Conservation (phyloP, 2,113 vertebrate species). For the Oreocharis arfaki region DNA sequence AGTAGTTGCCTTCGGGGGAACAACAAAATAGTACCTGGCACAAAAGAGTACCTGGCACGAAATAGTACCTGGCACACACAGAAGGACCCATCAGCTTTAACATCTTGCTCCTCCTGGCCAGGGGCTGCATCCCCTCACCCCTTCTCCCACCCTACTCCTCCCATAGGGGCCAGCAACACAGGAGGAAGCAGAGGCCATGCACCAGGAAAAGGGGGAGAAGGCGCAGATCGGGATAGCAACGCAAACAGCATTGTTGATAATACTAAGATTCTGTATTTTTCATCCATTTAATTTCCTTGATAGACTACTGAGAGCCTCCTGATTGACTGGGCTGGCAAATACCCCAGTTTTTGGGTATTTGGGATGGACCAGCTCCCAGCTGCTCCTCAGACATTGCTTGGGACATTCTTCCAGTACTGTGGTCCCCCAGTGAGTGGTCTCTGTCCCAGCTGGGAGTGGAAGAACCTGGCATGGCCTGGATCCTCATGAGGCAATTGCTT, state of each 20-base stretch:
- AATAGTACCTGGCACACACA: not conserved
- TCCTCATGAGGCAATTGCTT: not conserved
- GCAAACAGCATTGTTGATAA: not conserved
- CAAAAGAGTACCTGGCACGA: not conserved
- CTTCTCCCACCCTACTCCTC: not conserved
- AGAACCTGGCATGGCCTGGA: not conserved
- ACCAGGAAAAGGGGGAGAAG: not conserved
- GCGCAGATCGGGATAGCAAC: too few species aligned
- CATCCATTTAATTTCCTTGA: not conserved
- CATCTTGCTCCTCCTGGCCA: not conserved
- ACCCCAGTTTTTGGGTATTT: too few species aligned
- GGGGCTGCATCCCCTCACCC: not conserved
- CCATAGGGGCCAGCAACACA: not conserved
- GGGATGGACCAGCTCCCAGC: not conserved
- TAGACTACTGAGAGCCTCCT: not conserved
- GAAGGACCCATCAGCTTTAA: not conserved
- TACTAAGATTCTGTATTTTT: not conserved
- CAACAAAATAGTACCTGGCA: not conserved
- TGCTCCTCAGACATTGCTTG: too few species aligned
- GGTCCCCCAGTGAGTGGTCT: fast-evolving
- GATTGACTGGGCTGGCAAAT: not conserved
- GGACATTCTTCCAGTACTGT: not conserved
- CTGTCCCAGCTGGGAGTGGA: fast-evolving
- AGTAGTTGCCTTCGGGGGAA: not conserved
- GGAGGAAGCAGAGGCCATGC: not conserved